Percentiles rank a stretch among this genome's conserved stretches.
Conservation (phyloP, 2,797 vertebrate genomes). For the Rhinophrynus dorsalis region DNA sequence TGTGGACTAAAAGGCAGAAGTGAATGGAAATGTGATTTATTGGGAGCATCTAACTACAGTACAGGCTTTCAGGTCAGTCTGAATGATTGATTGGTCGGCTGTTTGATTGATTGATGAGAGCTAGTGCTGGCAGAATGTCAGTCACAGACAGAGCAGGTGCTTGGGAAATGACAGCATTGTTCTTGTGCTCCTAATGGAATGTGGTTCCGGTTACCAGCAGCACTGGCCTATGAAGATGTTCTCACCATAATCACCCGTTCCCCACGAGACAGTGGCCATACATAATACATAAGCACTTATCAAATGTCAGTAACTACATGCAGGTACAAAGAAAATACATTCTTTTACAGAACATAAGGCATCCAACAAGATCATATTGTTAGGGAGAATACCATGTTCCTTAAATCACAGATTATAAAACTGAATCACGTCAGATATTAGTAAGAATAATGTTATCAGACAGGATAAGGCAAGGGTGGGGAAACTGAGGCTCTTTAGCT, state of each 20-base stretch:
- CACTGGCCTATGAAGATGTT: slow-evolving; percentile 50
- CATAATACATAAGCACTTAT: neutral
- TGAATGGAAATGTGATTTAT: neutral
- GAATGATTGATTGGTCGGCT: slow-evolving; percentile 5
- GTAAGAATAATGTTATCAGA: too few species aligned
- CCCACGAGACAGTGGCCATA: neutral
- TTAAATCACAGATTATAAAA: too few species aligned
- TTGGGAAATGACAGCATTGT: slow-evolving; percentile 41
- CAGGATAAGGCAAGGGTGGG: too few species aligned
- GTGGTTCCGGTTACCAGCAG: slow-evolving; percentile 59
- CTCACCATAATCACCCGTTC: slow-evolving; percentile 28
- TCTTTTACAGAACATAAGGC: neutral
- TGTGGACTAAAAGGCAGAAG: neutral
- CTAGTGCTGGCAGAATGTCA: slow-evolving; percentile 53
- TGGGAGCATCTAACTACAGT: neutral
- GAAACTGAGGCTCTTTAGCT: too few species aligned
- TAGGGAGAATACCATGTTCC: neutral
- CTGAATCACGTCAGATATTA: too few species aligned
- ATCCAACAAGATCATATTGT: neutral
- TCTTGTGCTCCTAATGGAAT: neutral
- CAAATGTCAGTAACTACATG: neutral
- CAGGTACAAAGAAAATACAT: neutral
- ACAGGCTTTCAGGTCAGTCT: slow-evolving; percentile 2
- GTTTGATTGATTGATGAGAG: slow-evolving; percentile 29
- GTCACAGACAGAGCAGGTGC: slow-evolving; percentile 63